These are phyloP conservation scores for Hydrocynus forskahlii DNA, from an alignment of 2,797 vertebrate genomes.

Conservation along the genomic window DNA sequence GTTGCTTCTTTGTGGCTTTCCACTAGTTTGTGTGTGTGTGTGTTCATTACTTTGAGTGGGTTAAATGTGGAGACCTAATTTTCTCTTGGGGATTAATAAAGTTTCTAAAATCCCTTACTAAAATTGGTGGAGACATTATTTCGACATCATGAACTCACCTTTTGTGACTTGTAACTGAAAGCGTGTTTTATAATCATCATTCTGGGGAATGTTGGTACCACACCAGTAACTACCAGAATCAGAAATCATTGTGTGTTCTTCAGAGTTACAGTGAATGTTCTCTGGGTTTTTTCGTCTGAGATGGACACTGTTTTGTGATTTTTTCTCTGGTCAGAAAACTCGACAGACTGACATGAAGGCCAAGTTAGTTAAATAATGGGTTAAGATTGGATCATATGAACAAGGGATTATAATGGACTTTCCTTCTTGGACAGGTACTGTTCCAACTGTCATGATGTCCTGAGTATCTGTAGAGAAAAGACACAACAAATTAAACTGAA, in stretches of 20 bases:
- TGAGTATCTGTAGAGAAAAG: slow-evolving; percentile 31
- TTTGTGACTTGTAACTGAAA: slow-evolving; percentile 34
- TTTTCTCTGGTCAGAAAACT: background rate
- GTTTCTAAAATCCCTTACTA: no score
- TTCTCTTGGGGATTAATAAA: no score
- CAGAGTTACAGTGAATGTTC: slow-evolving; percentile 48
- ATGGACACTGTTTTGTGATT: slow-evolving; percentile 2
- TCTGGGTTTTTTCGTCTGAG: slow-evolving; percentile 40
- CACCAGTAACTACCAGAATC: slow-evolving; percentile 38
- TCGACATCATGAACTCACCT: slow-evolving; percentile 29
- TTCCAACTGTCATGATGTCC: slow-evolving; percentile 5
- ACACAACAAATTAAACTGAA: background rate
- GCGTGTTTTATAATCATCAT: rapidly evolving
- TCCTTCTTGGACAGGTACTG: slow-evolving; percentile 40
- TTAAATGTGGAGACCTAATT: no score
- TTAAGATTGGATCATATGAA: slow-evolving; percentile 37
- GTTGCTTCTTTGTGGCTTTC: no score
- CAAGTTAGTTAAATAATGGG: rapidly evolving
- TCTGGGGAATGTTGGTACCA: background rate
- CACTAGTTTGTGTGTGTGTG: no score
- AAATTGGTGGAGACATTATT: no score
- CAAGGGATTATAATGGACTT: slow-evolving; percentile 53
- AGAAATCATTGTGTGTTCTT: slow-evolving; percentile 19
- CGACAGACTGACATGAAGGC: background rate
- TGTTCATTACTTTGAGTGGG: no score